Conservation (phyloP, 2,888 invertebrate genomes). For the Protodeltote pygarga region DNA sequence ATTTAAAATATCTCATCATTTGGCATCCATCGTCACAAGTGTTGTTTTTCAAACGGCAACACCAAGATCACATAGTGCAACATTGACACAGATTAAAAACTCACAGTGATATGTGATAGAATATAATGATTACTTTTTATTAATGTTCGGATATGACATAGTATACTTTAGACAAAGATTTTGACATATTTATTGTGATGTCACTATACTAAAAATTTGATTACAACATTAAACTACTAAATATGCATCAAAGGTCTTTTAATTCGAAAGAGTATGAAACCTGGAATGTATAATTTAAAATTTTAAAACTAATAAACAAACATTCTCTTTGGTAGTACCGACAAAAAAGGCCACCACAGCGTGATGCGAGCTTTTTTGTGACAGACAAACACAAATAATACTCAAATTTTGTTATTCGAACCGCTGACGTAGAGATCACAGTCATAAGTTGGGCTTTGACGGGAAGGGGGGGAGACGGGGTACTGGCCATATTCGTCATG, state of each 20-base stretch:
- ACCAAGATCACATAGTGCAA: slow-evolving; percentile 60
- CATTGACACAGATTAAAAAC: slow-evolving; percentile 37
- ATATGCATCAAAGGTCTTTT: slow-evolving; percentile 37
- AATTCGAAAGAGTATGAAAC: slow-evolving; percentile 46
- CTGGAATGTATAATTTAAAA: slow-evolving; percentile 54
- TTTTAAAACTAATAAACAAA: slow-evolving; percentile 40
- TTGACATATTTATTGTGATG: slow-evolving; percentile 44
- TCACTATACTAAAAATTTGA: slow-evolving; percentile 33
- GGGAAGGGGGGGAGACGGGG: slow-evolving; percentile 71
- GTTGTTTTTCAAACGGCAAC: slow-evolving; percentile 65
- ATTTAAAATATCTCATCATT: slow-evolving; percentile 65
- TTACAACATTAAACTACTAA: slow-evolving; percentile 35
- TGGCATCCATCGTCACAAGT: slow-evolving; percentile 72
- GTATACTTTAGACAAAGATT: slow-evolving; percentile 29
- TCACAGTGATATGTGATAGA: slow-evolving; percentile 49
- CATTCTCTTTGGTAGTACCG: slow-evolving; percentile 49
- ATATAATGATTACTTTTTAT: slow-evolving; percentile 12
- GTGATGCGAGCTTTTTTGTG: slow-evolving; percentile 47
- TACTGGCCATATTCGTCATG: slow-evolving; percentile 68
- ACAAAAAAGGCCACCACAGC: slow-evolving; percentile 41
- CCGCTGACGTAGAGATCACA: slow-evolving; percentile 22
- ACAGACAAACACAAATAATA: slow-evolving; percentile 46
- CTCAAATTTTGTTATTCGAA: slow-evolving; percentile 37
- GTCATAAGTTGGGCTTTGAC: slow-evolving; percentile 69
- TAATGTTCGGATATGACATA: slow-evolving; percentile 31